Base-by-base conservation (phyloP, 2,113 vertebrate species). In the Archilochus colubris region DNA sequence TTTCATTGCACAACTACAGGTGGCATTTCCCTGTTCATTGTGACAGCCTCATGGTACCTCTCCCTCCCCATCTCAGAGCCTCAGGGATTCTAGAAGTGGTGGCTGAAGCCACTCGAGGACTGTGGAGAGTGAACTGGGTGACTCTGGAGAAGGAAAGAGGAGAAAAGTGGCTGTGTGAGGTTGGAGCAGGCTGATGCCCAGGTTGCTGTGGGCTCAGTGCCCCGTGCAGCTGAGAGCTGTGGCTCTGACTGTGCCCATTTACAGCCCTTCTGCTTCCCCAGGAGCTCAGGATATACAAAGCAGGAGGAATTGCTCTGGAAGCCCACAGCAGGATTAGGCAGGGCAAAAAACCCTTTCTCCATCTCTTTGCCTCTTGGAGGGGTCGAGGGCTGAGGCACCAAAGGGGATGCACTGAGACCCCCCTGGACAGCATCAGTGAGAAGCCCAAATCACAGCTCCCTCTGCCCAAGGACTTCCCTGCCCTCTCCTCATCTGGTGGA, bases 41-140 rank as follows among this genome's bases (percentile, higher is more conserved):
- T 1, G 53, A 14, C 2, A 12, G 64, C 51, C 58, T 67, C 40
- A 16, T 46, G 72, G 66, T 31, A 44, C 63, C 31, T 59, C 82
- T 24, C 46, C 12, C 24, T 77, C 30, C 55, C 14, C 0, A 2
- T 2, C 43, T 15, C 1, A 1, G 59, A 61, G 44, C 40, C 66
- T 61, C 18, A 20, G 21, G 46, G 46, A 48, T 33, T 33, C 33
- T 33, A 48, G 19, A 21, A 21, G 46, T 21, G 0, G 48, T 7
- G 25, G 64, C 36, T 40, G 58, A 10, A 72, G 57, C 27, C 11
- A 3, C 27, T 3, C 2, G 2, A 55, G 28, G 14, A 23, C 44
- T 1, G 4, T 9, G 25, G 16, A 4, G 13, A 38, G 21, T 51
- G n/a, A 69, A 36, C 22, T 31, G 7, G 1, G 0, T 0, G 2